Percentiles rank a stretch among this genome's conserved stretches.
These are phyloP conservation scores for Arrhopalites spinosus DNA, from an alignment of 2,888 invertebrate genomes.

Conservation along the genomic window DNA sequence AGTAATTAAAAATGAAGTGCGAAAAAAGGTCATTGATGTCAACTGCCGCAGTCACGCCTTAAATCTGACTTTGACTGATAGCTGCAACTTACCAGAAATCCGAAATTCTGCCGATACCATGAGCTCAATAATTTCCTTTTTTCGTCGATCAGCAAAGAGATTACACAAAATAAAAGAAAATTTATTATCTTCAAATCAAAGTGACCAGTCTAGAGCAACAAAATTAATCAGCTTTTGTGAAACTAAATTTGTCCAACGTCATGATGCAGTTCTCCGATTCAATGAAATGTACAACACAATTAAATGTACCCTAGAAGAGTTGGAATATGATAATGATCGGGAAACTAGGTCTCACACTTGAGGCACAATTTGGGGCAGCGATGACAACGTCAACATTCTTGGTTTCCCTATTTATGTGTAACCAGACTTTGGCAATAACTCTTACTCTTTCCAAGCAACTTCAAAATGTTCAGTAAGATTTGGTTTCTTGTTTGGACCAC, in stretches of 20 bases:
- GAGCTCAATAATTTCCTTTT: background rate
- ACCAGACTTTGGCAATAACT: background rate
- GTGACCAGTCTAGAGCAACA: background rate
- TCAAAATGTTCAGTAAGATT: background rate
- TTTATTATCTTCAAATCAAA: background rate
- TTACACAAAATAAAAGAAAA: too few species aligned
- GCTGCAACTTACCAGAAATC: background rate
- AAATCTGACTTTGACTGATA: background rate
- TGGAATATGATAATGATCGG: background rate
- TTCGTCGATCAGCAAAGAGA: background rate
- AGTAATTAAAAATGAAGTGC: background rate
- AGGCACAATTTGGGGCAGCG: background rate
- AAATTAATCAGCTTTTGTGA: background rate
- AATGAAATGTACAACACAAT: background rate
- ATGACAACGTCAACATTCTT: background rate
- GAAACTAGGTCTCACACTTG: background rate
- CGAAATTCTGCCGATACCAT: background rate
- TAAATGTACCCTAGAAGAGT: background rate
- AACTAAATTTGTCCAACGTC: background rate
- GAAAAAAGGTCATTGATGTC: background rate
- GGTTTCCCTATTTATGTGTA: background rate
- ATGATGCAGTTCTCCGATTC: background rate
- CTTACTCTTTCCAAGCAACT: background rate
- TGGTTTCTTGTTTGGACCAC: background rate
- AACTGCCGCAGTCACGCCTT: background rate